A percentile compares a stretch with the other conserved stretches of the same genome.
Evolutionary conservation across 2,797 vertebrate genomes (phyloP).

Genomic region (Sebastes elongatus): DNA sequence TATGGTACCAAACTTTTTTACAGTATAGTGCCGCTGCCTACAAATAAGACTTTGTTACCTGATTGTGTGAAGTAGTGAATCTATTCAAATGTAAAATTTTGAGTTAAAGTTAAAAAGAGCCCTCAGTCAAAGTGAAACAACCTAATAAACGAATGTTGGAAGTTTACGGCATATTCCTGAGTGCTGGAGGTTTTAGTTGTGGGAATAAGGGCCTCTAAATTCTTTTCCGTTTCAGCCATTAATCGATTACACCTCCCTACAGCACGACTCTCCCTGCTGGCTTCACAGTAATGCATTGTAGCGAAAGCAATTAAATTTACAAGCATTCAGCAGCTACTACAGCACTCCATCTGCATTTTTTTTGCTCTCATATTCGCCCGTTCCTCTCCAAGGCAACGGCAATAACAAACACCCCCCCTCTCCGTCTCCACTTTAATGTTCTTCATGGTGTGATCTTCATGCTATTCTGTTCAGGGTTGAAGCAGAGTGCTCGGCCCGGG

Average conservation of each 20-base stretch:
- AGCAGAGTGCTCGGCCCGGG: neutral
- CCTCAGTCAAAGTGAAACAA: neutral
- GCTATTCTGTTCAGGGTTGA: slow-evolving; percentile 1
- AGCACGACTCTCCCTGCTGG: slow-evolving; percentile 46
- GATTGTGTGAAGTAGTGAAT: too few relatives aligned
- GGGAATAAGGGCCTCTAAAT: slow-evolving; percentile 26
- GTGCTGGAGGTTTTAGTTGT: slow-evolving; percentile 23
- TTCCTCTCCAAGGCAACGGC: slow-evolving; percentile 16
- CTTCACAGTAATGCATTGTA: slow-evolving; percentile 47
- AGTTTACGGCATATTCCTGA: neutral
- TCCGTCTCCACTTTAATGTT: neutral
- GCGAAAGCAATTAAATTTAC: slow-evolving; percentile 63
- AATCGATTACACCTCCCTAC: slow-evolving; percentile 50
- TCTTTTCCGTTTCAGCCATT: slow-evolving; percentile 37
- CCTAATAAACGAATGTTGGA: neutral
- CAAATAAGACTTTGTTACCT: too few relatives aligned
- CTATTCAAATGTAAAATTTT: too few relatives aligned
- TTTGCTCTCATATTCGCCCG: neutral
- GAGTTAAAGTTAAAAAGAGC: neutral
- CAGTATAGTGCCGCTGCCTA: too few relatives aligned
- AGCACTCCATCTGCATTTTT: slow-evolving; percentile 13
- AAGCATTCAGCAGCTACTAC: slow-evolving; percentile 58
- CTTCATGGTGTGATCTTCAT: neutral
- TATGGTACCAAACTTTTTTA: too few relatives aligned
- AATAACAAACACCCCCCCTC: slow-evolving; percentile 2